Base-by-base conservation (phyloP, 2,113 vertebrate genomes). In the Protomyctophum bolini region DNA sequence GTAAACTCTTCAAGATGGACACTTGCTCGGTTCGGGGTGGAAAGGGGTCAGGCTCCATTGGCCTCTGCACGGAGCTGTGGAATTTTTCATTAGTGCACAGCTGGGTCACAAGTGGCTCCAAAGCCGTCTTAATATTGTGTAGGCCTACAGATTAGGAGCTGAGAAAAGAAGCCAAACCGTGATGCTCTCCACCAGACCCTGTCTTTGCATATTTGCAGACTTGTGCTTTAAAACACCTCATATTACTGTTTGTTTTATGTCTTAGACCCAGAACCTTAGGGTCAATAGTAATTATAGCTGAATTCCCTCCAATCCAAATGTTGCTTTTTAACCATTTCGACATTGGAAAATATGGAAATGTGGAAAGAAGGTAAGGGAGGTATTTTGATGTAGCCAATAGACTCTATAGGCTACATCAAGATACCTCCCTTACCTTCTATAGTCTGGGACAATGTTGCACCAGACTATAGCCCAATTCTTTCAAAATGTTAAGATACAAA, bases 11-110 rank as follows among this genome's bases (percentile, higher is more conserved):
- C 93, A 94, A 96, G 95, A 95, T 94, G 95, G 93, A 91, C 90
- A 89, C 77, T 41, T 73, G 87, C 86, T 84, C 86, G 88, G 89
- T 87, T 75, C 52, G 60, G 80, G 89, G 82, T 83, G 85, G 80
- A 88, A 84, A 81, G 79, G 83, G 91, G 89, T 94, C 95, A 94
- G 95, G 92, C 91, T 91, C 92, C 91, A 91, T 89, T 93, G 94
- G 95, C 95, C 96, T 93, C 92, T 90, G 92, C 91, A 92, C 93
- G 83, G 92, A 95, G 94, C 95, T 89, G 90, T 95, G 96, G 96
- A 98, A 98, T 98, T 96, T 97, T 98, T 97, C 96, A 98, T 97
- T 98, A 98, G 96, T 94, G 95, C 95, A 95, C 96, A 98, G 95
- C 96, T 96, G 96, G 95, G 95, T 96, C 95, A 95, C 95, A 95